Percentiles rank a stretch among this genome's conserved stretches.
These are phyloP conservation scores for Eilema griseolum DNA, from an alignment of 2,888 invertebrate species.

Conservation along the genomic window DNA sequence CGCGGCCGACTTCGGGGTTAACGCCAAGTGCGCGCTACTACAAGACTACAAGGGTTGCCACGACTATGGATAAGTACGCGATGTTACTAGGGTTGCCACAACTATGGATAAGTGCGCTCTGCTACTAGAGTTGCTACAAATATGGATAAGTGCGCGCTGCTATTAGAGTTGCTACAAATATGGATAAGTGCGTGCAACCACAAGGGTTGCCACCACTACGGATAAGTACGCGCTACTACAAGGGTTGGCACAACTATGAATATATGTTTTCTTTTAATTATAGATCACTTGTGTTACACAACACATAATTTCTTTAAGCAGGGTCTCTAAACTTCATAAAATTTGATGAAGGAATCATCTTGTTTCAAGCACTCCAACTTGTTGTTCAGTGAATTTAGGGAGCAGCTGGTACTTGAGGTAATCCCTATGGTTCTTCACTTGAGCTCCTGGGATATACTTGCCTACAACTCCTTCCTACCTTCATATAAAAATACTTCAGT, in stretches of 20 bases:
- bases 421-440: too few species aligned
- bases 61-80: constrained; percentile 33
- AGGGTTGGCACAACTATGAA: too few species aligned
- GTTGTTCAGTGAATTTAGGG: too few species aligned
- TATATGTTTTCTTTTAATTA: too few species aligned
- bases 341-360: background rate
- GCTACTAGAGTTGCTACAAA: constrained; percentile 38
- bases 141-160: constrained; percentile 30
- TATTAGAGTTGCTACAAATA: constrained; percentile 48
- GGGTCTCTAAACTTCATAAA: too few species aligned
- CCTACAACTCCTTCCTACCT: too few species aligned
- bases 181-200: constrained; percentile 46
- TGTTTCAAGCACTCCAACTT: background rate
- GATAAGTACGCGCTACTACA: background rate
- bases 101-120: background rate
- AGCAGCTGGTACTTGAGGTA: too few species aligned
- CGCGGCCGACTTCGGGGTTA: constrained; percentile 85
- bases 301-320: too few species aligned
- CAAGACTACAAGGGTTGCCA: constrained; percentile 55
- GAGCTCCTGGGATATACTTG: background rate
- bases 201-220: constrained; percentile 48
- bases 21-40: constrained; percentile 54
- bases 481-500: background rate
- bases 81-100: constrained; percentile 53
- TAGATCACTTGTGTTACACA: background rate